Evolutionary conservation across 2,888 invertebrate genomes (phyloP).

Genomic region (Eupithecia pulchellata): DNA sequence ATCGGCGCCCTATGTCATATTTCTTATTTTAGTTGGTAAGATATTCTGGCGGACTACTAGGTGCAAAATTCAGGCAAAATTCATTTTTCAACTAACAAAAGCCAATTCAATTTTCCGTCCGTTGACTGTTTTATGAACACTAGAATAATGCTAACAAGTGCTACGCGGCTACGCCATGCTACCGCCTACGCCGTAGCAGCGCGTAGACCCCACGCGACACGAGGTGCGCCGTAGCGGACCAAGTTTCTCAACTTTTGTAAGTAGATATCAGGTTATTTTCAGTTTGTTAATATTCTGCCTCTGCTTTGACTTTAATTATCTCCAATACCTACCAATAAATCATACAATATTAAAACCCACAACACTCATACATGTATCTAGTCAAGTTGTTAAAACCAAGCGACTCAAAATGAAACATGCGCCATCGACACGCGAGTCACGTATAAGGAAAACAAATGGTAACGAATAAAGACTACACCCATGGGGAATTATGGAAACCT

Average conservation of each 20-base stretch:
- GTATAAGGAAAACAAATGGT: constrained; percentile 56
- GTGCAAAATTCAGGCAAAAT: too few species aligned
- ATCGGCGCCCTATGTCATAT: too few species aligned
- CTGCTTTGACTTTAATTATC: background rate
- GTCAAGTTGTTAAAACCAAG: constrained; percentile 4
- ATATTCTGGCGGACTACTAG: too few species aligned
- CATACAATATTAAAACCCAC: constrained; percentile 1
- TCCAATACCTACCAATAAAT: background rate
- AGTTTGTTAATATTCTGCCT: background rate
- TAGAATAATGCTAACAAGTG: constrained; percentile 24
- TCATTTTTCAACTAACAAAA: too few species aligned
- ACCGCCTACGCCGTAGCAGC: constrained; percentile 31
- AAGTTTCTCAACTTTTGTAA: constrained; percentile 12
- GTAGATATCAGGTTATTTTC: background rate
- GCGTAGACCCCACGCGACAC: constrained; percentile 31
- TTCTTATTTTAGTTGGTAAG: too few species aligned
- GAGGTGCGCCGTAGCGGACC: background rate
- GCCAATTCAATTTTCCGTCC: too few species aligned
- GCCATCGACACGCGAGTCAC: constrained; percentile 23
- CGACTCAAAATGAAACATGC: background rate
- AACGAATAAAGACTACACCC: constrained; percentile 51
- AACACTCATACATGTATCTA: background rate
- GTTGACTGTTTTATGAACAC: too few species aligned
- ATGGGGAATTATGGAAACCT: constrained; percentile 35
- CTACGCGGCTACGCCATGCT: constrained; percentile 42